Conservation (phyloP, 1,140 invertebrate species). For the Ceratosolen solmsi region DNA sequence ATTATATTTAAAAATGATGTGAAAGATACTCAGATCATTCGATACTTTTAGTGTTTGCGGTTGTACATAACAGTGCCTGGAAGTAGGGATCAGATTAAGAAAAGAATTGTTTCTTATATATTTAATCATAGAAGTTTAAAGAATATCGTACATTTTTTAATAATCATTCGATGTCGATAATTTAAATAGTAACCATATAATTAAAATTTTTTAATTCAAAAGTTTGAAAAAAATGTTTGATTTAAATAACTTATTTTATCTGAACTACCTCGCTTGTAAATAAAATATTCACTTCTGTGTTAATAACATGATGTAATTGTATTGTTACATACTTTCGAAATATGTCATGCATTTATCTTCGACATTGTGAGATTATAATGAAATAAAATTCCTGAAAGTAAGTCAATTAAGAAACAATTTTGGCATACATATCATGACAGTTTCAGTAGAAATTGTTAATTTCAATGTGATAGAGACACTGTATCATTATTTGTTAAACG, state of each 20-base stretch:
- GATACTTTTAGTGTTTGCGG: conserved; percentile 43
- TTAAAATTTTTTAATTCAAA: conserved; percentile 12
- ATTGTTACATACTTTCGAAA: conserved; percentile 7
- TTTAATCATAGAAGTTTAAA: conserved; percentile 27
- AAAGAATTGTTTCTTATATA: conserved; percentile 27
- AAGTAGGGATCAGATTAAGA: conserved; percentile 31
- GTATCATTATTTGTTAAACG: conserved; percentile 23
- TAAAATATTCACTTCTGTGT: conserved; percentile 43
- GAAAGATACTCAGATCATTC: not conserved
- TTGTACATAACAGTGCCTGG: conserved; percentile 49
- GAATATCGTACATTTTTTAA: conserved; percentile 30
- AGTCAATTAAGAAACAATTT: conserved; percentile 32
- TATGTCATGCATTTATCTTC: conserved; percentile 23
- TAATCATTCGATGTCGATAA: conserved; percentile 23
- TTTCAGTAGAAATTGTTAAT: conserved; percentile 45
- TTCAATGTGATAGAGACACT: conserved; percentile 43
- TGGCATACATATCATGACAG: conserved; percentile 44
- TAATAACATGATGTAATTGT: conserved; percentile 9
- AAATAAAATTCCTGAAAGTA: conserved; percentile 43
- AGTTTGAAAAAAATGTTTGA: conserved; percentile 21
- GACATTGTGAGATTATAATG: conserved; percentile 38
- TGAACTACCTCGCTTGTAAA: conserved; percentile 43
- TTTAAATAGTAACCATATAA: conserved; percentile 25
- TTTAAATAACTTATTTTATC: conserved; percentile 25
- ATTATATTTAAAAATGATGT: conserved; percentile 28